Base-by-base conservation (phyloP, 2,113 vertebrate species). In the Brachirus orientalis region DNA sequence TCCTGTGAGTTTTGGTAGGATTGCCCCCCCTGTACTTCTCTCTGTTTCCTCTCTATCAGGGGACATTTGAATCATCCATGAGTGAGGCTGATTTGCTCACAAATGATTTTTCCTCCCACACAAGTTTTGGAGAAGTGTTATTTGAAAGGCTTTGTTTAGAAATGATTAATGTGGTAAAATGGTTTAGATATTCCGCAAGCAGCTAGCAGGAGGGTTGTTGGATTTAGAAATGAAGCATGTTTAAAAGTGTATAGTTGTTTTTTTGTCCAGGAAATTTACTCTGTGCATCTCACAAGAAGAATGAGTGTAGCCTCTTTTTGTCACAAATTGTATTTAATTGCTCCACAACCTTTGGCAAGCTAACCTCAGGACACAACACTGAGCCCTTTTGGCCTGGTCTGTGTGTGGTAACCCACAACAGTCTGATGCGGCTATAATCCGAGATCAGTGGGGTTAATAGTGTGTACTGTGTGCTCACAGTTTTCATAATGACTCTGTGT, bases 401-500 rank as follows among this genome's bases (percentile, higher is more conserved):
- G 47, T 65, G 59, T 65, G 33, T 36, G 73, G 71, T 69, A 69
- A 75, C 76, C 44, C n/a, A 53, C 36, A 11, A 53, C 57, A 35
- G 68, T 43, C 60, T 50, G 71, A 82, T 28, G 5, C 55, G 76
- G 38, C 77, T n/a, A 63, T 80, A 78, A 75, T 59, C 52, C 61
- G 50, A 67, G 82, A 84, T 68, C 80, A 82, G 45, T 61, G 64
- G 54, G 85, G 87, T 88, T 90, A 90, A 90, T 88, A 59, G 84
- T 88, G 79, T 90, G 66, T 80, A 68, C 77, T 38, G 17, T 75
- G 82, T 77, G 59, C 17, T 72, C 70, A 69, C 72, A 64, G 36
- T 71, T 63, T 44, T 78, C 22, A 41, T 59, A 55, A 71, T 52
- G 14, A 58, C 47, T 40, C 7, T 17, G 38, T 1, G 50, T 19